Evolutionary conservation across 1,140 invertebrate genomes (phyloP).

Genomic region (Drosophila eugracilis): DNA sequence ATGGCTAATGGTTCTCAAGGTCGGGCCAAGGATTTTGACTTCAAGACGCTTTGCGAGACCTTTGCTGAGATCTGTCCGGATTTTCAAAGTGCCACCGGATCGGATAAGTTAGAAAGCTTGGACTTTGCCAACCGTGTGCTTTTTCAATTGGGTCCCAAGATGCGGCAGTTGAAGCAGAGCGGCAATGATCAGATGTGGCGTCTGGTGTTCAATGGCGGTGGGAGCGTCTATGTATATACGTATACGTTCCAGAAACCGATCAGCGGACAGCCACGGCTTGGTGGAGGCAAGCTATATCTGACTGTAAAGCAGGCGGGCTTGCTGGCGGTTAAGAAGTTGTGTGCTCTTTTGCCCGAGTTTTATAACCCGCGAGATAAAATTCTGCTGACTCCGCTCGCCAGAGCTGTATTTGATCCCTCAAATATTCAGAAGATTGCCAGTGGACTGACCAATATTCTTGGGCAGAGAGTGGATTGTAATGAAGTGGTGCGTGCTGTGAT

Average conservation of each 20-base stretch:
- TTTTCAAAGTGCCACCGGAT: not conserved
- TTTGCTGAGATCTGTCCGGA: constrained; percentile 58
- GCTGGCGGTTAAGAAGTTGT: constrained; percentile 42
- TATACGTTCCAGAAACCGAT: constrained; percentile 49
- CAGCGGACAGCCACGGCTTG: constrained; percentile 45
- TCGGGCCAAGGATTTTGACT: constrained; percentile 25
- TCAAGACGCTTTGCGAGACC: constrained; percentile 33
- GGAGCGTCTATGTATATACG: constrained; percentile 44
- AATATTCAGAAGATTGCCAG: constrained; percentile 51
- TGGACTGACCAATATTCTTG: not conserved
- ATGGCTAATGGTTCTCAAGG: constrained; percentile 31
- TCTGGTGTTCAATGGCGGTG: constrained; percentile 35
- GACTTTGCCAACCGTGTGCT: constrained; percentile 58
- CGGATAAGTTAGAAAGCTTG: constrained; percentile 31
- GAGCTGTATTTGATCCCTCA: constrained; percentile 46
- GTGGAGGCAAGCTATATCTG: constrained; percentile 50
- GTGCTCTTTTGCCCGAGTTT: constrained; percentile 18
- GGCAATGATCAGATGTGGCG: constrained; percentile 59
- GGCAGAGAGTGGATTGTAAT: constrained; percentile 2
- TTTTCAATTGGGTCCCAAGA: constrained; percentile 52
- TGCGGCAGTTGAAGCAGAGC: constrained; percentile 52
- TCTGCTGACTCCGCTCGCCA: constrained; percentile 56
- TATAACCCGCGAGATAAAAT: constrained; percentile 46
- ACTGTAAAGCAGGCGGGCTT: constrained; percentile 63
- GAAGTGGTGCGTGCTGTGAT: constrained; percentile 52